phyloP scores from a whole-genome alignment of 2,113 vertebrate species.

The Percopsis transmontana region DNA sequence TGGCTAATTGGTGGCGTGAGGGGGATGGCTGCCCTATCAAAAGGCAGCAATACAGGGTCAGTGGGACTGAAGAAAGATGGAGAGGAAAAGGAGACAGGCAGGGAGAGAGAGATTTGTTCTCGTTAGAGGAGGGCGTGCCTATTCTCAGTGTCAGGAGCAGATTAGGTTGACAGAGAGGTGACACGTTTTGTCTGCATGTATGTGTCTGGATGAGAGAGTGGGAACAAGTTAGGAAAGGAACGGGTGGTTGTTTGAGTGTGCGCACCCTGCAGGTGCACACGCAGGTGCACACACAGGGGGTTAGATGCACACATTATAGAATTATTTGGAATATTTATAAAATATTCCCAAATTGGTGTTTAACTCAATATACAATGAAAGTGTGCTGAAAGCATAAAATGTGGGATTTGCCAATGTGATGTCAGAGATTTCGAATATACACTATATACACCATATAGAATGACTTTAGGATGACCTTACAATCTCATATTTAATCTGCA shows the following conservation, averaged over 20 bases:
- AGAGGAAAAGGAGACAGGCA: conserved; percentile 29
- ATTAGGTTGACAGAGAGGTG: conserved; percentile 66
- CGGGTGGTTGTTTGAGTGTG: conserved; percentile 17
- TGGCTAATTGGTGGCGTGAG: conserved; percentile 74
- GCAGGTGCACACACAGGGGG: background rate
- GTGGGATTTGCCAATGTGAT: too few relatives aligned
- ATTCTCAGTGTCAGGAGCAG: conserved; percentile 44
- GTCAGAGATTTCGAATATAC: too few relatives aligned
- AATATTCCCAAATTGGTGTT: too few relatives aligned
- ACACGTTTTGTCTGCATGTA: conserved; percentile 40
- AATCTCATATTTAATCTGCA: too few relatives aligned
- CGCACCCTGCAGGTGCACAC: background rate
- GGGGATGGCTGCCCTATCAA: conserved; percentile 66
- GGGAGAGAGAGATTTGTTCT: conserved; percentile 54
- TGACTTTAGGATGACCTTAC: too few relatives aligned
- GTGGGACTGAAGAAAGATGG: conserved; percentile 19
- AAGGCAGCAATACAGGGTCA: conserved; percentile 67
- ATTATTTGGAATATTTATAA: too few relatives aligned
- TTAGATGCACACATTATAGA: background rate
- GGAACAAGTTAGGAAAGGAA: background rate
- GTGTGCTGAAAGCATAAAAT: too few relatives aligned
- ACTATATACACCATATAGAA: too few relatives aligned
- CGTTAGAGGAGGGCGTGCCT: conserved; percentile 67
- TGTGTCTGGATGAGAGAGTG: background rate
- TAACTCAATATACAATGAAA: too few relatives aligned